phyloP scores from a whole-genome alignment of 2,797 vertebrate species.

The Meda fulgida region DNA sequence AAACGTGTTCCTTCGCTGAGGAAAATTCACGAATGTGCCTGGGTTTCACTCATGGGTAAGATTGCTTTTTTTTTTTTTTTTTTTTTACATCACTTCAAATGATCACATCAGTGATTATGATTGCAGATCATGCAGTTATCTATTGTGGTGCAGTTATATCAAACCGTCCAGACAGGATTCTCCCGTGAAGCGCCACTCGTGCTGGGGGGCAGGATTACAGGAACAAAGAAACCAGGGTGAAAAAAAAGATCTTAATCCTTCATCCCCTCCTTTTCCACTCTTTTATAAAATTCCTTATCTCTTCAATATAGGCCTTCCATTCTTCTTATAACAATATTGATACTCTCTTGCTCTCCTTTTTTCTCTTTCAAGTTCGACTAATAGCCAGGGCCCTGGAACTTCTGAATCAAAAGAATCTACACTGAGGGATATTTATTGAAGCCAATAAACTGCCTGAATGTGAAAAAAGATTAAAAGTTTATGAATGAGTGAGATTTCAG shows the following conservation, averaged over 20 bases:
- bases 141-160: slow-evolving; percentile 13
- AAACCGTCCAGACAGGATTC: slow-evolving; percentile 29
- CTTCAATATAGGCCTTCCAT: slow-evolving; percentile 8
- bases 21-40: neutral
- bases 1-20: neutral
- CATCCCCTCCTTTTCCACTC: neutral
- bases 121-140: slow-evolving; percentile 20
- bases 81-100: neutral
- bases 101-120: slow-evolving; percentile 20
- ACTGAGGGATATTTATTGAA: neutral
- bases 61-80: neutral
- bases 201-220: slow-evolving; percentile 38
- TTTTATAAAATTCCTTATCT: slow-evolving; percentile 22
- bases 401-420: neutral
- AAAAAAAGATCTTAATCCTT: slow-evolving; percentile 44
- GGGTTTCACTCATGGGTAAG: neutral
- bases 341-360: neutral
- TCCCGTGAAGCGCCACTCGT: neutral
- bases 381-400: neutral
- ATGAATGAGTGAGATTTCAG: neutral
- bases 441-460: neutral
- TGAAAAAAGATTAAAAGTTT: neutral
- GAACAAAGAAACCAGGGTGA: slow-evolving; percentile 42
- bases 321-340: slow-evolving; percentile 21
- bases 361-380: neutral